Percentiles rank a stretch among this genome's conserved stretches.
phyloP scores from a whole-genome alignment of 2,113 vertebrate species.

The Oncorhynchus mykiss region DNA sequence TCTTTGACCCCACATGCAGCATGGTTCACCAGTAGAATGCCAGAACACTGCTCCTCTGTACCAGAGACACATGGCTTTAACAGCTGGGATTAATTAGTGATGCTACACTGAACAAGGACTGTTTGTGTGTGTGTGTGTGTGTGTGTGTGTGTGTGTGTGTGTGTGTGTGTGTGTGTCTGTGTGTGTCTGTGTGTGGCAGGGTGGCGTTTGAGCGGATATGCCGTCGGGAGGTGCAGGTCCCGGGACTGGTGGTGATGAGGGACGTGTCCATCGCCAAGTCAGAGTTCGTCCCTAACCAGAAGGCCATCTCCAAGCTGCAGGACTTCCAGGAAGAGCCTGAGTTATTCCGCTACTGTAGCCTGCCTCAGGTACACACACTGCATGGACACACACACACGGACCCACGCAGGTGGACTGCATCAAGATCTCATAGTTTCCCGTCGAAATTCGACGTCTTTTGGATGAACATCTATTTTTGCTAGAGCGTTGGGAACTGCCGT shows the following conservation, averaged over 20 bases:
- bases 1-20: too few relatives aligned
- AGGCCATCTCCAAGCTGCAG: conserved; percentile 81
- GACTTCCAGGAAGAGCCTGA: conserved; percentile 84
- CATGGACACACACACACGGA: too few relatives aligned
- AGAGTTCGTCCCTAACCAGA: conserved; percentile 71
- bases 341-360: conserved; percentile 86
- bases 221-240: conserved; percentile 69
- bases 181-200: conserved; percentile 57
- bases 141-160: too few relatives aligned
- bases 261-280: conserved; percentile 76
- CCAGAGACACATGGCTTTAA: background rate
- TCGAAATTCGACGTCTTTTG: too few relatives aligned
- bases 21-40: too few relatives aligned
- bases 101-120: background rate
- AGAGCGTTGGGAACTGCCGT: too few relatives aligned
- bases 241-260: conserved; percentile 79
- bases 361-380: conserved; percentile 77
- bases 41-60: background rate
- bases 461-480: too few relatives aligned
- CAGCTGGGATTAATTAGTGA: background rate
- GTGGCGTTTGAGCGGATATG: conserved; percentile 82
- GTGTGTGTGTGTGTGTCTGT: background rate
- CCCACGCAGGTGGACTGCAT: too few relatives aligned
- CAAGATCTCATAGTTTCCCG: too few relatives aligned
- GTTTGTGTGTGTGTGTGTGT: background rate